Evolutionary conservation across 2,797 vertebrate genomes (phyloP).

Genomic region (Acanthurus leucopareius): DNA sequence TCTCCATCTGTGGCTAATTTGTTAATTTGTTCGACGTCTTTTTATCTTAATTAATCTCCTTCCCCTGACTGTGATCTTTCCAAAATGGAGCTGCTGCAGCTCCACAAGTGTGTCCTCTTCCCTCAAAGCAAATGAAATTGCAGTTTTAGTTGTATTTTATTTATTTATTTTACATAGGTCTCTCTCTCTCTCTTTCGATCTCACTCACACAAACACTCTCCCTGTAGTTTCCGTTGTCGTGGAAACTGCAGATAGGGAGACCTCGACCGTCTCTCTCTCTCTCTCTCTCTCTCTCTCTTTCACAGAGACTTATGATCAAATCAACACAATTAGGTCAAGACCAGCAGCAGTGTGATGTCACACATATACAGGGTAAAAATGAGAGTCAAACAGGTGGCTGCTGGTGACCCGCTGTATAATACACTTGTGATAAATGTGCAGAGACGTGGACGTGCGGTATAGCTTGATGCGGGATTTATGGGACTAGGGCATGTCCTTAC

Average conservation of each 20-base stretch:
- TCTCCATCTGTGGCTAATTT: constrained; percentile 43
- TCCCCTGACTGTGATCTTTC: constrained; percentile 40
- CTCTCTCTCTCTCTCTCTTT: constrained; percentile 17
- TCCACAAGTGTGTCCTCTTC: constrained; percentile 5
- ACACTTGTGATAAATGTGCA: constrained; percentile 8
- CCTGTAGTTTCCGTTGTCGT: constrained; percentile 79
- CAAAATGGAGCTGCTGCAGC: constrained; percentile 1
- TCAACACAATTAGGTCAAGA: constrained; percentile 68
- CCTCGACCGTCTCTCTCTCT: constrained; percentile 32
- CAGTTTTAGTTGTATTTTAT: constrained; percentile 1
- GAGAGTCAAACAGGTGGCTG: constrained; percentile 76
- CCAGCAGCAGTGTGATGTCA: constrained; percentile 46
- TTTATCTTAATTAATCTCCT: constrained; percentile 63
- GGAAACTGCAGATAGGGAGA: constrained; percentile 80
- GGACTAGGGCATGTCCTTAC: constrained; percentile 43
- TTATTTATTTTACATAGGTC: constrained; percentile 23
- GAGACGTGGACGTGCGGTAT: not conserved
- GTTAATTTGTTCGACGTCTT: constrained; percentile 35
- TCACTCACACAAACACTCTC: constrained; percentile 8
- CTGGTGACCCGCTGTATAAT: constrained; percentile 9
- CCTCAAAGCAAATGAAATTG: constrained; percentile 23
- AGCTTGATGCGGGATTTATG: constrained; percentile 6
- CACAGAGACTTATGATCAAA: constrained; percentile 49
- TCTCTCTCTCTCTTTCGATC: constrained; percentile 14
- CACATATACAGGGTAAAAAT: not conserved